Evolutionary conservation across 2,888 invertebrate genomes (phyloP), one percentile per base, ranked within the genome.

Genomic region (Argyresthia goedartella): DNA sequence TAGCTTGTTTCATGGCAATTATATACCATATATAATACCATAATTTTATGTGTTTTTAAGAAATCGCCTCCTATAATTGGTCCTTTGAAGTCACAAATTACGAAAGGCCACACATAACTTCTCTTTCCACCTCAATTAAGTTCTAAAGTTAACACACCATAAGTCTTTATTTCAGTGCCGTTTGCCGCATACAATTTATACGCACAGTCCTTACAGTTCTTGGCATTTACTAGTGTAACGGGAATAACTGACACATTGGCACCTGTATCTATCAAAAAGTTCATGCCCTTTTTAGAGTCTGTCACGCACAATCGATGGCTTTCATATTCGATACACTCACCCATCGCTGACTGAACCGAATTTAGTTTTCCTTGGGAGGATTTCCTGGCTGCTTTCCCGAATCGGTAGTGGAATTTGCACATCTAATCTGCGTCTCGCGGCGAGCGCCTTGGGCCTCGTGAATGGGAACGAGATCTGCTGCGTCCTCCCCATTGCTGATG

Each of bases 151-250:
- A 14, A 25, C 6, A 46, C 43, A 25, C 59, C 57, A 15, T 50
- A 58, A 1, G 57, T 56, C 14, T 48, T 51, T 8, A 59, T 59
- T 47, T 54, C 53, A 1, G 55, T 42, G 1, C 52, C 52, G n/a
- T 59, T 59, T 4, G 59, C 57, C 9, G 59, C 59, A 36, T 52
- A 57, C 6, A 57, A 43, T 42, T 55, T 55, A 47, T 54, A 55
- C 11, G 44, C 8, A 15, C 49, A 42, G 4, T 39, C n/a, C 10
- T 33, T 33, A 13, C 25, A 16, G n/a, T 44, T 15, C 14, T 14
- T 25, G 35, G 11, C 10, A 10, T n/a, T 11, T 34, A 3, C 8
- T 35, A 10, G 14, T 10, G 44, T 51, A n/a, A 16, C 14, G n/a
- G 57, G 57, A 4, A 57, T 9, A 2, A 56, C 55, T 3, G 57